A percentile compares a stretch with the other conserved stretches of the same genome.
Conservation (phyloP, 2,797 vertebrate species). For the Margarornis squamiger region DNA sequence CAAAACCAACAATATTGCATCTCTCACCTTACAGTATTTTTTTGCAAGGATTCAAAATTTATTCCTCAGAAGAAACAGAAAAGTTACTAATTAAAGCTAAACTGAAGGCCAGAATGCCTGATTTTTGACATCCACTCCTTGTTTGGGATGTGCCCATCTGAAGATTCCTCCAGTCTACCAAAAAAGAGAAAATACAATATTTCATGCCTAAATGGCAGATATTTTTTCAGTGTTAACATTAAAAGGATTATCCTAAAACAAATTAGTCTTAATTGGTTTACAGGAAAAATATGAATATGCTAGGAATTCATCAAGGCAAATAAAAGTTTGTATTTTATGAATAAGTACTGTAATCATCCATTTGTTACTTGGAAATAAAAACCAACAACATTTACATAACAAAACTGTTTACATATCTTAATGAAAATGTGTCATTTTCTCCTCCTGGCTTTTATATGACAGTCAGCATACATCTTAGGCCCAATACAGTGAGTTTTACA, state of each 20-base stretch:
- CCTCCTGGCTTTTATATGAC: background rate
- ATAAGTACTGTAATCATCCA: background rate
- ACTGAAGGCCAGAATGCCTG: background rate
- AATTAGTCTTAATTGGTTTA: background rate
- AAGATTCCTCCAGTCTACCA: background rate
- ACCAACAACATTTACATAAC: background rate
- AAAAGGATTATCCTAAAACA: background rate
- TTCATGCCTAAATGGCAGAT: background rate
- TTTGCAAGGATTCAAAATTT: background rate
- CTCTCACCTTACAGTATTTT: background rate
- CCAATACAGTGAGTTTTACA: background rate
- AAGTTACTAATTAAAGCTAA: background rate
- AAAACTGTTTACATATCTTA: background rate
- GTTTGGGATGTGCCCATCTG: background rate
- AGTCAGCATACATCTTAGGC: background rate
- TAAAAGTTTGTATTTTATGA: background rate
- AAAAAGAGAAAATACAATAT: background rate
- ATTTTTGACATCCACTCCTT: background rate
- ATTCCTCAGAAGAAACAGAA: background rate
- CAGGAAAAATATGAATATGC: background rate
- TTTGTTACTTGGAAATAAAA: slow-evolving; percentile 32
- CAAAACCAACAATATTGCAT: background rate
- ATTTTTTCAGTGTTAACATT: background rate
- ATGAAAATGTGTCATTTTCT: background rate
- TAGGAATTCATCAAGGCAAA: background rate